Base-by-base conservation (phyloP, 2,888 invertebrate species). In the Mimachlamys varia region DNA sequence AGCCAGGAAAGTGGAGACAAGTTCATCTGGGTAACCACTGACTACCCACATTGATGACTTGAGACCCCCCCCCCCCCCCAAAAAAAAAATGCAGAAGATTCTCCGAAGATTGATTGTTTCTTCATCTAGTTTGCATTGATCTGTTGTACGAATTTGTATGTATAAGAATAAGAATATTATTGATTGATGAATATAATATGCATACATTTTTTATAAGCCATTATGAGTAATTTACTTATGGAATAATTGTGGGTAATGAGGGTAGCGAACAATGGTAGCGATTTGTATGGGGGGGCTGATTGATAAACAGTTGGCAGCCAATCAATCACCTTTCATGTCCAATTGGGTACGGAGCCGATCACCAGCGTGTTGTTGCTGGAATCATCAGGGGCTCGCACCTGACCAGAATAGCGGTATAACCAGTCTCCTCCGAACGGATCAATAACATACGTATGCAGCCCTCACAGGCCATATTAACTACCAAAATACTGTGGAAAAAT, bases 301-400 rank as follows among this genome's bases (percentile, higher is more conserved):
- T 76, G 27, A 76, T 27, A 76, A 76, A 33, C 33, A 33, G 27
- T 76, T 27, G 2, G 19, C 58, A 19, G 76, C 33, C 76, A 76
- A 76, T 76, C 76, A 76, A 76, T 76, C 76, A 76, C 33, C 76
- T 76, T 76, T 33, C 76, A 76, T 12, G 76, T 12, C 76, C 76
- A 76, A 76, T 33, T 76, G 27, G 62, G 76, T 76, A 76, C 76
- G 12, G 33, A 27, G 76, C 76, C 76, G 76, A 27, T 76, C 76
- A 33, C 76, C 33, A 33, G 76, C 15, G 33, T 33, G 76, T 27
- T 76, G 76, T 76, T 76, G 76, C 22, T 27, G 76, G 27, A 76
- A 76, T 76, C 76, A 76, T 76, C 33, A 76, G 76, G 76, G 76
- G 76, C 76, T 76, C 33, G 76, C 76, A 76, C 76, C 76, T 76